phyloP scores from a whole-genome alignment of 2,797 vertebrate genomes.

The Aratinga solstitialis region DNA sequence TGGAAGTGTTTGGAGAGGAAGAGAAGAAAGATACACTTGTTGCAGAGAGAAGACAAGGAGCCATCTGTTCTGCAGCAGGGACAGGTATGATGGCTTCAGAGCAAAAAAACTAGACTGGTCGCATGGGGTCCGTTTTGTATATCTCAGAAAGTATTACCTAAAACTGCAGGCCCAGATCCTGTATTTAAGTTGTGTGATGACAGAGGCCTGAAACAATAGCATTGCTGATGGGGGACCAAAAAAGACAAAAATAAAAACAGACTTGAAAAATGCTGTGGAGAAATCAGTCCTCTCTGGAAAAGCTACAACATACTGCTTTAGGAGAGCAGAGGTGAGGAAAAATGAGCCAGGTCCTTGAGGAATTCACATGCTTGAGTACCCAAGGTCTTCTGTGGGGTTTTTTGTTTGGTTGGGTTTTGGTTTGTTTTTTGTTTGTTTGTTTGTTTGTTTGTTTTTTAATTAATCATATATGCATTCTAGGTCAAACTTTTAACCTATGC shows the following conservation, averaged over 20 bases:
- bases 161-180: neutral
- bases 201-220: neutral
- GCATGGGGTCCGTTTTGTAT: neutral
- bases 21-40: neutral
- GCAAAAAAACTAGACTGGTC: neutral
- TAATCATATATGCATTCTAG: neutral
- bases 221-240: neutral
- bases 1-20: neutral
- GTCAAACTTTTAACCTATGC: neutral
- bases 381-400: neutral
- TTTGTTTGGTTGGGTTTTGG: neutral
- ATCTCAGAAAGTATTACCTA: neutral
- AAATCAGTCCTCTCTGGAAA: neutral
- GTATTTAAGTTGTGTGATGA: neutral
- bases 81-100: neutral
- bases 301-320: neutral
- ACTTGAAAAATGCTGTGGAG: neutral
- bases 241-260: neutral
- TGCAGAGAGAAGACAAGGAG: neutral
- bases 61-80: neutral
- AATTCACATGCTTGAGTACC: neutral
- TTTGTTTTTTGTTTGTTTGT: neutral
- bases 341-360: neutral
- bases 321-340: neutral
- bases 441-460: neutral